phyloP scores from a whole-genome alignment of 2,113 vertebrate genomes.

The Seriola aureovittata region DNA sequence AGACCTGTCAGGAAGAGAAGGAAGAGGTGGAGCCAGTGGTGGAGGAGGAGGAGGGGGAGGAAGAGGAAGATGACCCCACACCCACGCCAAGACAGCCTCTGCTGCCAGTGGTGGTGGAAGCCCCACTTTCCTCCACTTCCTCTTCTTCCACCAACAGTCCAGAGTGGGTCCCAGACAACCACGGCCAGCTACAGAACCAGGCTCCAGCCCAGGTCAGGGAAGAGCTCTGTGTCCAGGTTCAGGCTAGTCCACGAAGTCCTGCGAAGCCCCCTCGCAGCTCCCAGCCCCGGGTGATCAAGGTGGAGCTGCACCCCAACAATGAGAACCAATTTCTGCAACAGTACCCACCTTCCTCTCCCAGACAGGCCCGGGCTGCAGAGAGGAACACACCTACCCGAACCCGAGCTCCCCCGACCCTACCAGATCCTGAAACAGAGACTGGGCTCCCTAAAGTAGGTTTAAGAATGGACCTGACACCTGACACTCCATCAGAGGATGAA shows the following conservation, averaged over 20 bases:
- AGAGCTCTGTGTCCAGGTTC: slow-evolving; percentile 67
- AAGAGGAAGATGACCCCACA: slow-evolving; percentile 65
- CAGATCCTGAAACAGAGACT: slow-evolving; percentile 89
- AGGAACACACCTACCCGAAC: slow-evolving; percentile 83
- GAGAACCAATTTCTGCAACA: slow-evolving; percentile 81
- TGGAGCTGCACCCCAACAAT: slow-evolving; percentile 81
- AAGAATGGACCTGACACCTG: slow-evolving; percentile 90
- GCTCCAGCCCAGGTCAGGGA: slow-evolving; percentile 67
- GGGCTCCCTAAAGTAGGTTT: slow-evolving; percentile 90
- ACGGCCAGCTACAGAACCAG: slow-evolving; percentile 65
- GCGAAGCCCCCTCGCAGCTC: slow-evolving; percentile 74
- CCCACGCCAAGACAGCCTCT: slow-evolving; percentile 71
- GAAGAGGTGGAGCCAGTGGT: slow-evolving; percentile 59
- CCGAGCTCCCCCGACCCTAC: slow-evolving; percentile 60
- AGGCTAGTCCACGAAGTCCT: slow-evolving; percentile 69
- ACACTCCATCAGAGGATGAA: slow-evolving; percentile 93
- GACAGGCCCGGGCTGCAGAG: slow-evolving; percentile 87
- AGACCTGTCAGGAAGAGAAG: slow-evolving; percentile 65
- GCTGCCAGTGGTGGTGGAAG: slow-evolving; percentile 79
- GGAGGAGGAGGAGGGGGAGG: slow-evolving; percentile 54
- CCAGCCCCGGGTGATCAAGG: slow-evolving; percentile 76
- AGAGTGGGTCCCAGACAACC: slow-evolving; percentile 69
- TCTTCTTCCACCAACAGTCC: slow-evolving; percentile 74
- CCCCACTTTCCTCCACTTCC: slow-evolving; percentile 77
- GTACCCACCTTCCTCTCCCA: slow-evolving; percentile 77